A percentile compares a stretch with the other conserved stretches of the same genome.
These are phyloP conservation scores for Anhinga rufa DNA, from an alignment of 2,113 vertebrate species.

Conservation along the genomic window DNA sequence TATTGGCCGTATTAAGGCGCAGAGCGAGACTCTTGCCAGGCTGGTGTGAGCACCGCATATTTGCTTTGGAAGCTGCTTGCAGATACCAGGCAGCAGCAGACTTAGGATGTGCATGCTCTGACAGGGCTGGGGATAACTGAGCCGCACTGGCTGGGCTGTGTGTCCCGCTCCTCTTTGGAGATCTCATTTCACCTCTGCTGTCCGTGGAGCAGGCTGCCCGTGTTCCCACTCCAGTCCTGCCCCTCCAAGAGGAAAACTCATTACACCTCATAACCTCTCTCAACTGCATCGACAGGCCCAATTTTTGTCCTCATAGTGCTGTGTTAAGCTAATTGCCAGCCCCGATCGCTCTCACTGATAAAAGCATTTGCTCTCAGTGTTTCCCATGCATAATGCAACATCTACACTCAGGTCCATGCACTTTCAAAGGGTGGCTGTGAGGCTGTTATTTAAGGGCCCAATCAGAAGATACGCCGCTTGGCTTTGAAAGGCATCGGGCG, in stretches of 20 bases:
- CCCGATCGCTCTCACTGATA: not conserved
- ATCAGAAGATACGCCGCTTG: not conserved
- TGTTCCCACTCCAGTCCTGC: not conserved
- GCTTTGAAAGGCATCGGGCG: not conserved
- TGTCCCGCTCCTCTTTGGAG: not conserved
- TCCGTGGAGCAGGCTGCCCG: not conserved
- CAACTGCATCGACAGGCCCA: not conserved
- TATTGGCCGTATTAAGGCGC: not conserved
- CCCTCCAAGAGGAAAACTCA: not conserved
- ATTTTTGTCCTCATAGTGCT: not conserved
- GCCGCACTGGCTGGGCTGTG: not conserved
- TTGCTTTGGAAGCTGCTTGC: not conserved
- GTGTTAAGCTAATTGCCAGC: not conserved
- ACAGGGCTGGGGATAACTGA: not conserved
- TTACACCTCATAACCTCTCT: not conserved
- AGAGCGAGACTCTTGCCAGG: not conserved
- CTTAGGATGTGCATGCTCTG: not conserved
- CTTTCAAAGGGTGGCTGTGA: slow-evolving; percentile 19
- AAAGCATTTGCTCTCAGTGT: slow-evolving; percentile 11
- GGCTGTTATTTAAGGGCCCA: slow-evolving; percentile 16
- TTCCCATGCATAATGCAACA: slow-evolving; percentile 15
- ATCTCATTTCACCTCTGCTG: not conserved
- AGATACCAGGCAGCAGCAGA: not conserved
- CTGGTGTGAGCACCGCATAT: not conserved
- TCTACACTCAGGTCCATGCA: not conserved